Evolutionary conservation across 2,113 vertebrate species (phyloP), one percentile per base, ranked within the genome.

Genomic region (Chiloscyllium plagiosum): DNA sequence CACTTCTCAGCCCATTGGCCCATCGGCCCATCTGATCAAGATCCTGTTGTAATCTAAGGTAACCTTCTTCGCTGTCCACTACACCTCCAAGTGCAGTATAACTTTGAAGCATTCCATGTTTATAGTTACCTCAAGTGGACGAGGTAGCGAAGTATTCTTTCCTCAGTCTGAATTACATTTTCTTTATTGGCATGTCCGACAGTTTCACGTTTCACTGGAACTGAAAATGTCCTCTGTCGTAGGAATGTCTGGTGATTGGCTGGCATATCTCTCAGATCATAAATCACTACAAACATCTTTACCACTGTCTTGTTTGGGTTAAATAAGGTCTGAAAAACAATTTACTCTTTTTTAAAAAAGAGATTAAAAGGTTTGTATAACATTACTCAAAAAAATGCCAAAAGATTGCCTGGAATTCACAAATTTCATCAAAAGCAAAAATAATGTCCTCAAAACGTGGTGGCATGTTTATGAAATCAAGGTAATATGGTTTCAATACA

Each of bases 201-300:
- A 96, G 97, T 22, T 97, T 99, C 98, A 96, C 98, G 98, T 97
- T 98, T 99, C 96, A 98, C 98, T 86, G 99, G 99, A 97, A 99
- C 98, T 97, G 99, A 99, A 97, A 99, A 99, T 47, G 98, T 99
- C 97, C 99, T 99, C 98, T 99, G 99, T 96, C 99, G 98, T 96
- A 99, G 98, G 98, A 99, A 99, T 98, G 99, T 99, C 98, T 99
- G 99, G 97, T 99, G 98, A 98, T 98, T 98, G 96, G 99, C 98
- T 97, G 99, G 99, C 99, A 99, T 99, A 96, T 98, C 98, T 97
- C 99, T 98, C 96, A 99, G 97, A 97, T 99, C 98, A 96, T 99
- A 99, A 97, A 99, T 98, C 97, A 99, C 99, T 97, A 99, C 99
- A 98, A 99, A 99, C 99, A 99, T 99, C 98, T 99, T 99, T 97